Evolutionary conservation across 2,797 vertebrate species (phyloP).

Genomic region (Lagocephalus sceleratus): DNA sequence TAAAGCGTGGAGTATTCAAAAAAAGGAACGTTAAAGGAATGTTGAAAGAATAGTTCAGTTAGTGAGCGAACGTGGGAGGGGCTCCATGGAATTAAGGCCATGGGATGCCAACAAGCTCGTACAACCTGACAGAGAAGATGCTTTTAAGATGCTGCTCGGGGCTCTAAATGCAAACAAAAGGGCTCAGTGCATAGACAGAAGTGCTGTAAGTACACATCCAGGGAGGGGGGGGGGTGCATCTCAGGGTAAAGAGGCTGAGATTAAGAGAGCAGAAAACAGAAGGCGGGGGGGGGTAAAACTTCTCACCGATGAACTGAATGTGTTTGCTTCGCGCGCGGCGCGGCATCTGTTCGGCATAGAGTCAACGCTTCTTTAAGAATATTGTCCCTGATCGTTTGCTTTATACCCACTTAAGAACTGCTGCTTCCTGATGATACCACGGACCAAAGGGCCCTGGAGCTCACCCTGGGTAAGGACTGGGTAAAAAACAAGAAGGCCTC

Average conservation of each 20-base stretch:
- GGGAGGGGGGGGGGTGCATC: slow-evolving; percentile 49
- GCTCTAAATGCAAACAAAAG: slow-evolving; percentile 39
- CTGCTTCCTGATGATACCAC: too few species aligned
- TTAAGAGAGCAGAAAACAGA: slow-evolving; percentile 23
- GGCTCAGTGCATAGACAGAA: slow-evolving; percentile 37
- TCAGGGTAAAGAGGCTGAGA: slow-evolving; percentile 38
- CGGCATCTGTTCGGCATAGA: too few species aligned
- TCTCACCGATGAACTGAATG: slow-evolving; percentile 74
- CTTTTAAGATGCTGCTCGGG: slow-evolving; percentile 32
- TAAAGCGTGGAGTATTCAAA: slow-evolving; percentile 14
- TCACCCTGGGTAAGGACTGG: too few species aligned
- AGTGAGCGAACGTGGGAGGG: slow-evolving; percentile 24
- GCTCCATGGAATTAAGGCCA: slow-evolving; percentile 10
- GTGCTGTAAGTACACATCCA: slow-evolving; percentile 33
- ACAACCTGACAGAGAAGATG: slow-evolving; percentile 13
- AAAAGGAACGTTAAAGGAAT: slow-evolving; percentile 16
- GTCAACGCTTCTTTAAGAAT: too few species aligned
- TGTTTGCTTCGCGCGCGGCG: slow-evolving; percentile 21
- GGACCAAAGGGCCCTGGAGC: too few species aligned
- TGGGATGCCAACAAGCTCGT: slow-evolving; percentile 17
- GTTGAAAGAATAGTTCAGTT: slow-evolving; percentile 15
- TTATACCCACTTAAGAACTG: too few species aligned
- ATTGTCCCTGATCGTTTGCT: too few species aligned
- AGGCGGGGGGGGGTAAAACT: slow-evolving; percentile 17
- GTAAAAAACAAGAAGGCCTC: too few species aligned